Evolutionary conservation across 2,888 invertebrate genomes (phyloP).

Genomic region (Melanostoma mellinum): DNA sequence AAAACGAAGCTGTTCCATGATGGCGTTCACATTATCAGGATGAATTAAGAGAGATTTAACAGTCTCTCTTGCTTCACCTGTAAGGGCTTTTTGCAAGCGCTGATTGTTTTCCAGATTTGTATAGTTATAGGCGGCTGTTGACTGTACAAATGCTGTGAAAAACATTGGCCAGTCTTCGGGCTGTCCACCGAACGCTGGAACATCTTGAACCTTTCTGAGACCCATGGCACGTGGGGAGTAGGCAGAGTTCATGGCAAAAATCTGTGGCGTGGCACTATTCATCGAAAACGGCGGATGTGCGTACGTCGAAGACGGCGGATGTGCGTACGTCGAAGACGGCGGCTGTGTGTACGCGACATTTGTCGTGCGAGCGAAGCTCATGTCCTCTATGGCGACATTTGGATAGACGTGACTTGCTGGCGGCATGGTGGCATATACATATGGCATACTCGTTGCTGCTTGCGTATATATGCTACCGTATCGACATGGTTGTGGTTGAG

Average conservation of each 20-base stretch:
- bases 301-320: too few relatives aligned
- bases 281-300: too few relatives aligned
- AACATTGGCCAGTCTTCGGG: constrained; percentile 42
- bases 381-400: constrained; percentile 1
- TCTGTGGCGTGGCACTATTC: too few relatives aligned
- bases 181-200: constrained; percentile 51
- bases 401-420: neutral
- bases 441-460: constrained; percentile 4
- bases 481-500: constrained; percentile 3
- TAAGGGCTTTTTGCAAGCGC: constrained; percentile 41
- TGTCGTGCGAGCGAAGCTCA: neutral
- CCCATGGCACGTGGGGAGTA: neutral
- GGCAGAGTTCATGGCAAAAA: too few relatives aligned
- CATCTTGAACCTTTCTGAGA: constrained; percentile 35
- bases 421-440: constrained; percentile 11
- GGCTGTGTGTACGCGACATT: too few relatives aligned
- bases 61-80: constrained; percentile 16
- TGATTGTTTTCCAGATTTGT: constrained; percentile 46
- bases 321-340: too few relatives aligned
- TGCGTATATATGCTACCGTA: neutral
- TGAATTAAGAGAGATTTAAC: constrained; percentile 51
- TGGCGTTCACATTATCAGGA: constrained; percentile 43
- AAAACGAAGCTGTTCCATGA: constrained; percentile 55
- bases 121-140: constrained; percentile 22
- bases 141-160: constrained; percentile 5